Conservation (phyloP, 2,888 invertebrate species). For the Lamellibrachia satsuma region DNA sequence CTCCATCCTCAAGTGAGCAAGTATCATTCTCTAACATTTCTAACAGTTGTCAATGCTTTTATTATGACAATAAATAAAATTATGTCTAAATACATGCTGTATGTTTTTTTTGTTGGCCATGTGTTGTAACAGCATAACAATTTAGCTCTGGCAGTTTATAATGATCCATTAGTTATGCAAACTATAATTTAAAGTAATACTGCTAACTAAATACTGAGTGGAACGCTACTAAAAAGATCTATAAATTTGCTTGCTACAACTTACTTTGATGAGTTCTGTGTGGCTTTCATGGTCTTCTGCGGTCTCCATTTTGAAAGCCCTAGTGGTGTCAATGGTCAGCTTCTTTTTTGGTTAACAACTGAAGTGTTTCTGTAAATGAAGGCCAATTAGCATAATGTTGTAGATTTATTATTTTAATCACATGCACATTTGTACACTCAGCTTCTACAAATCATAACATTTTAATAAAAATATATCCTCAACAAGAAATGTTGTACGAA, state of each 20-base stretch:
- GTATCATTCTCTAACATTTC: too few relatives aligned
- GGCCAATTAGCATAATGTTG: neutral
- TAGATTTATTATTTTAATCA: neutral
- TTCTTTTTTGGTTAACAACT: neutral
- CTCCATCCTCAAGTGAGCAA: neutral
- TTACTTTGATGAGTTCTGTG: neutral
- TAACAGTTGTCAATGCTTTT: too few relatives aligned
- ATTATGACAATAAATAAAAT: too few relatives aligned
- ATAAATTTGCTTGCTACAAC: neutral
- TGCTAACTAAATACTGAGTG: neutral
- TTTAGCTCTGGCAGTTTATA: neutral
- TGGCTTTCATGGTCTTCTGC: neutral
- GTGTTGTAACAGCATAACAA: neutral
- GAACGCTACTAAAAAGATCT: constrained; percentile 7
- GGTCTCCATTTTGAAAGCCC: neutral
- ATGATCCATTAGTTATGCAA: too few relatives aligned
- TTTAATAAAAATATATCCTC: neutral
- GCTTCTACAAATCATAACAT: neutral
- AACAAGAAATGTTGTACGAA: too few relatives aligned
- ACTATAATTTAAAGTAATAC: neutral
- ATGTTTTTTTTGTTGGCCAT: neutral
- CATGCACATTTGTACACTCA: neutral
- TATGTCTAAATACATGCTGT: neutral
- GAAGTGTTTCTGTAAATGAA: neutral
- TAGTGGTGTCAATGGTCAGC: neutral